Evolutionary conservation across 2,113 vertebrate genomes (phyloP).

Genomic region (Zonotrichia leucophrys): DNA sequence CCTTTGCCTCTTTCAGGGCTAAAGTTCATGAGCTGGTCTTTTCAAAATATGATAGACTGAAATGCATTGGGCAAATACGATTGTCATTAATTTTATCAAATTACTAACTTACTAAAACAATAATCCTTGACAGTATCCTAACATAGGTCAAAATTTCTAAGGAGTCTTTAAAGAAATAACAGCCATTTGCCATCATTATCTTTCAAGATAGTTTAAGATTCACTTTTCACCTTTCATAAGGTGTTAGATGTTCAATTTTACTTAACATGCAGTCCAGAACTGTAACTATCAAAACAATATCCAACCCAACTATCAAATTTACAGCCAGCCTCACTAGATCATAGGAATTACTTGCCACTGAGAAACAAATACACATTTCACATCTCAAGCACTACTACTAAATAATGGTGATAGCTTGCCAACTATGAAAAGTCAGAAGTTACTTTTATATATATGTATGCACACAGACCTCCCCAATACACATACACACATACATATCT

Average conservation of each 20-base stretch:
- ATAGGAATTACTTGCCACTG: conserved; percentile 31
- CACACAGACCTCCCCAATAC: background rate
- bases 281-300: conserved; percentile 38
- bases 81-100: background rate
- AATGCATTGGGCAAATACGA: background rate
- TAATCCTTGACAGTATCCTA: background rate
- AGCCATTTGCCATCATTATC: background rate
- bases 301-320: conserved; percentile 50
- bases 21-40: background rate
- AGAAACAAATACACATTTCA: conserved; percentile 64
- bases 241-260: conserved; percentile 33
- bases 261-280: conserved; percentile 22
- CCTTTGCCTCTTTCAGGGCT: background rate
- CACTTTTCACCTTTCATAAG: background rate
- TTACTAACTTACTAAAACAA: background rate
- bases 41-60: background rate
- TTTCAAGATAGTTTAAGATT: conserved; percentile 28
- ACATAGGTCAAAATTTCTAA: background rate
- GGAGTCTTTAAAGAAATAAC: background rate
- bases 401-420: conserved; percentile 34
- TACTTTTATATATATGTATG: background rate
- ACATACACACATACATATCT: background rate
- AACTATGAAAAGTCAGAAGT: conserved; percentile 31
- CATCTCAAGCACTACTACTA: conserved; percentile 58
- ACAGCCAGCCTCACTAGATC: conserved; percentile 51